Conservation (phyloP, 2,113 vertebrate species). For the Phasianus colchicus region DNA sequence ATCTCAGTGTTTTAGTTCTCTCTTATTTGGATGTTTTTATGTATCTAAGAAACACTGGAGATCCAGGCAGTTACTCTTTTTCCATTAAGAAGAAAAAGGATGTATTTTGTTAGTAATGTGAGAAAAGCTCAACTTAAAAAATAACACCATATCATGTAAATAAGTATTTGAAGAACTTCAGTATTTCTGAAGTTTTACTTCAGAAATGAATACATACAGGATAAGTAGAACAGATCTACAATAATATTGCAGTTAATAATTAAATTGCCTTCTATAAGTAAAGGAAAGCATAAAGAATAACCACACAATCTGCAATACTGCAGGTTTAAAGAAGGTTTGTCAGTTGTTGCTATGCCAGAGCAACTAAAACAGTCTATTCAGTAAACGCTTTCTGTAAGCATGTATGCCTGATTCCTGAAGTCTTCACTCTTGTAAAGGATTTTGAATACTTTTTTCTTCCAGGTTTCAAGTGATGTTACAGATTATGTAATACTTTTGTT, state of each 20-base stretch:
- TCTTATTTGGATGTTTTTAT: slow-evolving; percentile 63
- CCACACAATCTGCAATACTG: neutral
- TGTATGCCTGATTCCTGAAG: neutral
- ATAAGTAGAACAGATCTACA: neutral
- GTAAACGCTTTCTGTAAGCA: neutral
- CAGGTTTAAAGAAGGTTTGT: neutral
- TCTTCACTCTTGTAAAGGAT: neutral
- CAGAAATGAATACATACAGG: neutral
- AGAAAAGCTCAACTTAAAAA: neutral
- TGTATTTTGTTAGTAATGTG: slow-evolving; percentile 44
- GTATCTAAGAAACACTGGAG: slow-evolving; percentile 56
- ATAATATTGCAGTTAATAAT: neutral
- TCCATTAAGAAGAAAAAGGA: slow-evolving; percentile 26
- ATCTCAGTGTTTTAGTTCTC: slow-evolving; percentile 51
- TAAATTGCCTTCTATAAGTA: neutral
- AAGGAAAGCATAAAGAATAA: neutral
- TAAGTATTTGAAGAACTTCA: neutral
- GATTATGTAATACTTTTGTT: neutral
- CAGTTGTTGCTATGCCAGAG: neutral
- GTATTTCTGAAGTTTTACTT: neutral
- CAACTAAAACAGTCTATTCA: neutral
- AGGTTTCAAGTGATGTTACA: neutral
- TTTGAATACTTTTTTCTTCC: neutral
- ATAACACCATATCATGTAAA: neutral
- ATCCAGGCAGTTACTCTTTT: slow-evolving; percentile 51